Conservation (phyloP, 2,113 vertebrate species). For the Onychostoma macrolepis region DNA sequence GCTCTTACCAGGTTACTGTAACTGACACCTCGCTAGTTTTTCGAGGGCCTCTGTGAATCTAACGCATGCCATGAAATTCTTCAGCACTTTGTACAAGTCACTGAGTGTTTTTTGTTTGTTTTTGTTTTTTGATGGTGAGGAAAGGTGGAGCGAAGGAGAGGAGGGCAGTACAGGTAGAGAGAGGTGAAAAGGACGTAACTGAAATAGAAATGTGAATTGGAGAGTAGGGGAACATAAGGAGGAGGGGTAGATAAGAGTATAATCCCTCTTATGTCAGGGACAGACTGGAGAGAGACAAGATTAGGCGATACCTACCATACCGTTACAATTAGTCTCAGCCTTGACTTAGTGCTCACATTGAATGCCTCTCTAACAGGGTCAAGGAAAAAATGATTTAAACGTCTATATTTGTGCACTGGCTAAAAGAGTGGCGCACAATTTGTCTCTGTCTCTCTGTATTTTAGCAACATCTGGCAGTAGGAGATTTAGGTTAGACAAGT, state of each 20-base stretch:
- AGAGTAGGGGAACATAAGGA: conserved; percentile 56
- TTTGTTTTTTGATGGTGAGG: conserved; percentile 74
- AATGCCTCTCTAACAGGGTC: conserved; percentile 77
- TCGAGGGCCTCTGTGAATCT: conserved; percentile 84
- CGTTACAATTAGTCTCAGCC: conserved; percentile 75
- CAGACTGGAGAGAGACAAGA: conserved; percentile 62
- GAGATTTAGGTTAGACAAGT: conserved; percentile 85
- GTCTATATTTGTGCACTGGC: conserved; percentile 76
- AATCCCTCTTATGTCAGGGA: conserved; percentile 74
- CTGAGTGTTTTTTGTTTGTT: conserved; percentile 74
- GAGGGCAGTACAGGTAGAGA: conserved; percentile 46
- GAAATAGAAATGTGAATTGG: conserved; percentile 77
- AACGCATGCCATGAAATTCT: conserved; percentile 82
- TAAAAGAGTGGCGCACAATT: conserved; percentile 73
- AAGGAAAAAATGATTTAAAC: conserved; percentile 85
- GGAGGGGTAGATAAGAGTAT: conserved; percentile 73
- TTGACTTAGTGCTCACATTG: conserved; percentile 72
- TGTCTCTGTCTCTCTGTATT: conserved; percentile 80
- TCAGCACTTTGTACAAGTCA: conserved; percentile 81
- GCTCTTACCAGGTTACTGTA: conserved; percentile 68
- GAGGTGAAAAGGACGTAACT: conserved; percentile 64
- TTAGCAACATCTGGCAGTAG: conserved; percentile 83
- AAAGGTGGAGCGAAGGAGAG: conserved; percentile 56
- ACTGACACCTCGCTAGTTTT: conserved; percentile 82
- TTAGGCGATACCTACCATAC: conserved; percentile 72